Conservation (phyloP, 1,140 invertebrate genomes). For the Aleiodes sp. region DNA sequence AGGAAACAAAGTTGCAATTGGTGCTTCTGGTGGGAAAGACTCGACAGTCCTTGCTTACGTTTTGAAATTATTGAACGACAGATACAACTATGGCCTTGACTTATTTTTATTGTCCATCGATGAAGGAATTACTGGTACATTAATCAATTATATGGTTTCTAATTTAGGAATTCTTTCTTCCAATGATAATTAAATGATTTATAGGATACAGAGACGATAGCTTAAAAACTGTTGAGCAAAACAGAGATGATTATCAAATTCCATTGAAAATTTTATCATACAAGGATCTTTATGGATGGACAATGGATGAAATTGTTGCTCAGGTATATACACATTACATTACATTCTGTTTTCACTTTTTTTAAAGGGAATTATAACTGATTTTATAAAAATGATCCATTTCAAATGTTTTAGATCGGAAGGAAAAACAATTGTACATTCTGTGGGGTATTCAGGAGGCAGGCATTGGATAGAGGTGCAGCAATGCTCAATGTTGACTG, state of each 20-base stretch:
- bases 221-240: slow-evolving; percentile 95
- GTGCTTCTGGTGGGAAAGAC: slow-evolving; percentile 98
- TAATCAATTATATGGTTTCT: not conserved
- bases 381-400: too few relatives aligned
- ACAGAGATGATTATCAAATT: slow-evolving; percentile 92
- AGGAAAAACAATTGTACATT: slow-evolving; percentile 99
- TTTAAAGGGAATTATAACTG: too few relatives aligned
- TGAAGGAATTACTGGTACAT: slow-evolving; percentile 91
- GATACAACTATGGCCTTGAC: slow-evolving; percentile 91
- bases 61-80: slow-evolving; percentile 90
- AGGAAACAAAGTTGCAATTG: slow-evolving; percentile 92
- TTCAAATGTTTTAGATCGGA: slow-evolving; percentile 83
- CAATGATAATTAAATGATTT: slow-evolving; percentile 38
- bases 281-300: slow-evolving; percentile 99
- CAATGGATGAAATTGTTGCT: slow-evolving; percentile 98
- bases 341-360: slow-evolving; percentile 7
- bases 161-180: not conserved
- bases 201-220: slow-evolving; percentile 98
- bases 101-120: slow-evolving; percentile 96
- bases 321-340: too few relatives aligned
- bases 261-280: slow-evolving; percentile 97
- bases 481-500: slow-evolving; percentile 87
- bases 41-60: slow-evolving; percentile 96
- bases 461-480: slow-evolving; percentile 95
- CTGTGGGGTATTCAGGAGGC: slow-evolving; percentile 96